Evolutionary conservation across 2,888 invertebrate genomes (phyloP), one percentile per base, ranked within the genome.

Genomic region (Lasioglossum villosulum): DNA sequence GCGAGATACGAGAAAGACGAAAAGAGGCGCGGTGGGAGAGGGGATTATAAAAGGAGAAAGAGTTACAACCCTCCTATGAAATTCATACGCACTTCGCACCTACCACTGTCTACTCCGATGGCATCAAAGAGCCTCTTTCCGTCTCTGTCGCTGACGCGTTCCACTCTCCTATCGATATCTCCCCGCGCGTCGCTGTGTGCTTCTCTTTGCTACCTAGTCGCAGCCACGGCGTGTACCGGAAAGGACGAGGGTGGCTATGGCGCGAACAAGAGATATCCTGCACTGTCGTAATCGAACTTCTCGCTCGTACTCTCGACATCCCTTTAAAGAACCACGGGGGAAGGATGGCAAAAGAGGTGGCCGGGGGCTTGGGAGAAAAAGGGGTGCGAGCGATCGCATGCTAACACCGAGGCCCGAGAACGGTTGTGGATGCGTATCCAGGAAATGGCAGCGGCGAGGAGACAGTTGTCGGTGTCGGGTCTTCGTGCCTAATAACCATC

Each of bases 31-130:
- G n/a, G 37, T 23, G 66, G 71, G 19, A 34, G 68, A 30, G 37
- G 73, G 82, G 88, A 91, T 88, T 87, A 90, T 88, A 91, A 88
- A 90, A 86, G 89, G 78, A 91, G 87, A 92, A 91, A 93, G 90
- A 92, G 89, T 90, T 90, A 86, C 91, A 91, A 91, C 92, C 93
- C 92, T 91, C 91, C 90, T 91, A 90, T 92, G 91, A 92, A 92
- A 93, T 93, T 92, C 93, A 93, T 92, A 92, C 91, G 90, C 90
- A 92, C 91, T 93, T 93, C 91, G 92, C 92, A 91, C 93, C 92
- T 92, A 91, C 88, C 87, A 77, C 86, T 86, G 85, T 87, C 90
- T 88, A 88, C 89, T 87, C 88, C 87, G 81, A 78, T 85, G 90
- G 92, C 92, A 90, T 93, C 93, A 93, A 93, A 93, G 92, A 86